phyloP scores from a whole-genome alignment of 2,888 invertebrate genomes.

The Acronicta alni region DNA sequence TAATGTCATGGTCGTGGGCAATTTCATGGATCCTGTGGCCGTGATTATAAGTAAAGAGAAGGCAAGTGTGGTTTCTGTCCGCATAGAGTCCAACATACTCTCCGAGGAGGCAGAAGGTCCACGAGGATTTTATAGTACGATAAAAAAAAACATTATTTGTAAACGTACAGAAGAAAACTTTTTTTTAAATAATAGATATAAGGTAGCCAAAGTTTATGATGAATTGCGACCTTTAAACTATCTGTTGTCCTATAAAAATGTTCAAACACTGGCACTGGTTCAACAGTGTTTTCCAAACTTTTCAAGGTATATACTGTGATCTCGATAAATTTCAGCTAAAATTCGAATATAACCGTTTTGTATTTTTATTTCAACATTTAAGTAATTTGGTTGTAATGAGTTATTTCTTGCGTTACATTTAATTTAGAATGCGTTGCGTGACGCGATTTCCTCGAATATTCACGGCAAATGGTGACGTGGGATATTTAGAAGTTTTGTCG shows the following conservation, averaged over 20 bases:
- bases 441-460: constrained; percentile 27
- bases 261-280: constrained; percentile 41
- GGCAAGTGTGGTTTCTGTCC: too few species aligned
- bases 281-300: constrained; percentile 45
- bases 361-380: constrained; percentile 28
- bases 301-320: constrained; percentile 30
- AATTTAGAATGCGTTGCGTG: constrained; percentile 28
- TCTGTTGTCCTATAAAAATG: constrained; percentile 47
- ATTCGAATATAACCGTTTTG: constrained; percentile 32
- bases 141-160: neutral
- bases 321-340: constrained; percentile 33
- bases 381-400: constrained; percentile 20
- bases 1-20: too few species aligned
- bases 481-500: constrained; percentile 39
- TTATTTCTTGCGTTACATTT: constrained; percentile 27
- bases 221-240: constrained; percentile 47
- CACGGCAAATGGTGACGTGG: constrained; percentile 21
- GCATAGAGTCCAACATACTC: too few species aligned
- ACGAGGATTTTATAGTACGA: too few species aligned
- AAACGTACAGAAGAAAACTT: too few species aligned
- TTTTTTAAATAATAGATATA: constrained; percentile 2
- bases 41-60: too few species aligned
- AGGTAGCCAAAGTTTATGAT: constrained; percentile 43
- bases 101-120: too few species aligned
- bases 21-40: too few species aligned